Percentiles rank a stretch among this genome's conserved stretches.
Conservation (phyloP, 2,113 vertebrate genomes). For the Epinephelus moara region DNA sequence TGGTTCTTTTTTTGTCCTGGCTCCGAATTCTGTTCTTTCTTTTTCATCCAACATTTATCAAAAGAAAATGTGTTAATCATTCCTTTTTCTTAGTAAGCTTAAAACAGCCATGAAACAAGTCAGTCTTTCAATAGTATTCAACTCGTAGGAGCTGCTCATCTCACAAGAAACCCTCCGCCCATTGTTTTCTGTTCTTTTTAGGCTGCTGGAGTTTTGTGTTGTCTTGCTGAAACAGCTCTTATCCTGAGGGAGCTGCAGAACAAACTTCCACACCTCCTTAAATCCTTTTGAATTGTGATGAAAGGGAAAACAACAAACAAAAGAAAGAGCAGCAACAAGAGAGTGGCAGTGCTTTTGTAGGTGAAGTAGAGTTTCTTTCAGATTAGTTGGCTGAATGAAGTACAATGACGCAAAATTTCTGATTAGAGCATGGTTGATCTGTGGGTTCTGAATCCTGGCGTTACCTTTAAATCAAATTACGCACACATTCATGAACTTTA, state of each 20-base stretch:
- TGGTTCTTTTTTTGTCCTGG: neutral
- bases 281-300: conserved; percentile 20
- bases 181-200: neutral
- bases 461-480: neutral
- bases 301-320: conserved; percentile 17
- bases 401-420: neutral
- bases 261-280: conserved; percentile 17
- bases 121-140: neutral
- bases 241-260: neutral
- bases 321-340: neutral
- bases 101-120: neutral
- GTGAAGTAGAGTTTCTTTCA: neutral
- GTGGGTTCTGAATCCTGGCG: neutral
- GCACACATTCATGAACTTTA: neutral
- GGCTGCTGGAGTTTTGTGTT: conserved; percentile 5
- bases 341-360: neutral
- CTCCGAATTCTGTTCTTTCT: neutral
- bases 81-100: neutral
- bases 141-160: neutral
- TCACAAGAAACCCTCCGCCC: neutral
- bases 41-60: neutral
- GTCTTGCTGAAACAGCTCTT: neutral
- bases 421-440: neutral
- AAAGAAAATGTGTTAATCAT: neutral
- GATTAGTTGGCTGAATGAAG: neutral